Conservation (phyloP, 1,140 invertebrate species). For the Drosophila aff. region DNA sequence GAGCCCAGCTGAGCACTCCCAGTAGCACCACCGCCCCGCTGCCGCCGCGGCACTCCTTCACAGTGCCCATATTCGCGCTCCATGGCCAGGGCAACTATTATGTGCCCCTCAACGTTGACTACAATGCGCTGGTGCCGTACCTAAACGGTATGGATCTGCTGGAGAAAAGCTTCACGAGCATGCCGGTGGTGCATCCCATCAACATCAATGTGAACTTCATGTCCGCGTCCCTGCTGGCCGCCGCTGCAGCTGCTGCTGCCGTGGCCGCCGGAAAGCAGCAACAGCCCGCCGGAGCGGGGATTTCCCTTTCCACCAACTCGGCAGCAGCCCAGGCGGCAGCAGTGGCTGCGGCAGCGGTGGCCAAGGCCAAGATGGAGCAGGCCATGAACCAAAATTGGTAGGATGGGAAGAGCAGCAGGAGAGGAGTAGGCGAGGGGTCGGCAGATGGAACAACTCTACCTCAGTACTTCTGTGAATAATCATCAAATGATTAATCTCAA, state of each 20-base stretch:
- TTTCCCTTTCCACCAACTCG: constrained; percentile 45
- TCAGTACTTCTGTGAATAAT: constrained; percentile 84
- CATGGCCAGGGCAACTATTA: constrained; percentile 96
- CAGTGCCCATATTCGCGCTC: constrained; percentile 92
- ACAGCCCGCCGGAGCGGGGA: constrained; percentile 87
- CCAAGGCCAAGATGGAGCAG: constrained; percentile 75
- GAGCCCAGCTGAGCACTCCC: constrained; percentile 59
- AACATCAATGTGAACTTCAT: constrained; percentile 95
- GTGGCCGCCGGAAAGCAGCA: constrained; percentile 73
- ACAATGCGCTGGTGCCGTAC: constrained; percentile 90
- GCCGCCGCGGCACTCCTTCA: constrained; percentile 75
- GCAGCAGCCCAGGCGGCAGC: constrained; percentile 51
- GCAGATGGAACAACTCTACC: constrained; percentile 81
- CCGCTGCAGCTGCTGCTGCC: constrained; percentile 73
- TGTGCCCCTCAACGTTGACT: constrained; percentile 94
- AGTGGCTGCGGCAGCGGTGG: constrained; percentile 62
- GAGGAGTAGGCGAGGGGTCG: constrained; percentile 8
- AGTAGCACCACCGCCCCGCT: constrained; percentile 79
- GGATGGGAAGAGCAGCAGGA: not conserved
- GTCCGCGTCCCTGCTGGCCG: constrained; percentile 67
- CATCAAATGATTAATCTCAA: constrained; percentile 78
- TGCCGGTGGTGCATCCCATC: constrained; percentile 92
- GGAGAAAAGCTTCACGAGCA: constrained; percentile 86
- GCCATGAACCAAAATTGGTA: constrained; percentile 76
- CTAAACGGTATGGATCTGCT: constrained; percentile 87